These are phyloP conservation scores for Uria aalge DNA, from an alignment of 2,113 vertebrate species.

Conservation along the genomic window DNA sequence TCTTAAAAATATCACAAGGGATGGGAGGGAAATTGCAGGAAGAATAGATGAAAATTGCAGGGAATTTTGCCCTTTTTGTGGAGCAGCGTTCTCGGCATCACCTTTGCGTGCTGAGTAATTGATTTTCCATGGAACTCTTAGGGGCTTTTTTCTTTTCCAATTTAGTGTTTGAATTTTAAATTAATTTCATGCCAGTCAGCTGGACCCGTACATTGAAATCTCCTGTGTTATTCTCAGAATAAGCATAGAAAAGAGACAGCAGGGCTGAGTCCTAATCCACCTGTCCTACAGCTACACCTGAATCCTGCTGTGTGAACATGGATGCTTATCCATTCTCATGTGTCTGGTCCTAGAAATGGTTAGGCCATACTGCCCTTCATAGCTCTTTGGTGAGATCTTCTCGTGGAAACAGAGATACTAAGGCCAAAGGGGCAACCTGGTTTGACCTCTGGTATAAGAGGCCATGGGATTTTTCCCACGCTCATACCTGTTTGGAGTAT, in stretches of 20 bases:
- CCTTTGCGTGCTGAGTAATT: conserved; percentile 7
- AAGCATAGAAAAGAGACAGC: not conserved
- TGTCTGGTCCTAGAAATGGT: not conserved
- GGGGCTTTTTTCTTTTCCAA: not conserved
- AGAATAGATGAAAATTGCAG: conserved; percentile 27
- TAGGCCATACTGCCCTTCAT: not conserved
- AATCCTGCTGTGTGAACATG: not conserved
- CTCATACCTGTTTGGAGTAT: not conserved
- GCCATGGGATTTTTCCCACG: not conserved
- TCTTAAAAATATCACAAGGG: conserved; percentile 30
- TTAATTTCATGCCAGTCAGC: not conserved
- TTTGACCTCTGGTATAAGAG: not conserved
- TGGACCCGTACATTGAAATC: not conserved
- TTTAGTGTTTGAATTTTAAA: conserved; percentile 40
- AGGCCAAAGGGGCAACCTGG: not conserved
- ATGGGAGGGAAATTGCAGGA: conserved; percentile 21
- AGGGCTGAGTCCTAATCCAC: not conserved
- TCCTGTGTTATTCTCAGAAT: not conserved
- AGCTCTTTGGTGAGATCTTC: not conserved
- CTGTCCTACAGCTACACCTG: not conserved
- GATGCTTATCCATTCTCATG: not conserved
- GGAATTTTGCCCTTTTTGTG: conserved; percentile 25
- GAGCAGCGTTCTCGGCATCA: not conserved
- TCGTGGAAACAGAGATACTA: not conserved
- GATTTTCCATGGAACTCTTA: conserved; percentile 29